A percentile compares a stretch with the other conserved stretches of the same genome.
phyloP scores from a whole-genome alignment of 2,888 invertebrate species.

The Drosophila neonasuta region DNA sequence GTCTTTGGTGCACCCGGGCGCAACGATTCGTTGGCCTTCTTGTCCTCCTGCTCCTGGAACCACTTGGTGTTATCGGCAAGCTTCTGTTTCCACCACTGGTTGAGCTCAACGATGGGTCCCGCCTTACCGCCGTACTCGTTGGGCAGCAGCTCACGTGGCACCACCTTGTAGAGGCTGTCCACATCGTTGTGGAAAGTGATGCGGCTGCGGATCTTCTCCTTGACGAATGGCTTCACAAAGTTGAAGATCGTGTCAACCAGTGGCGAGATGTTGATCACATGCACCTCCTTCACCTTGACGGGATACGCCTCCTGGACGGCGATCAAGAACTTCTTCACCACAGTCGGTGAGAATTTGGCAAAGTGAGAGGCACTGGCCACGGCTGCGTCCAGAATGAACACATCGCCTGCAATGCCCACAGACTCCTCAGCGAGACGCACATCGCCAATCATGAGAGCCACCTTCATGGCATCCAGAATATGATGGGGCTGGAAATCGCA shows the following conservation, averaged over 20 bases:
- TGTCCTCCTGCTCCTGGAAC: slow-evolving; percentile 90
- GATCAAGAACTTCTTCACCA: slow-evolving; percentile 92
- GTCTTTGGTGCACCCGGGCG: slow-evolving; percentile 93
- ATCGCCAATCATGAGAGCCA: slow-evolving; percentile 93
- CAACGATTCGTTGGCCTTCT: slow-evolving; percentile 90
- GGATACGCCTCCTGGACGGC: slow-evolving; percentile 95
- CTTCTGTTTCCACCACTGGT: slow-evolving; percentile 90
- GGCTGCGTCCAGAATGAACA: slow-evolving; percentile 90
- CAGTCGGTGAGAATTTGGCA: slow-evolving; percentile 91
- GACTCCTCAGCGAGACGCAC: slow-evolving; percentile 89
- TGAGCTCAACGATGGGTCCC: slow-evolving; percentile 88
- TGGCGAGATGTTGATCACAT: slow-evolving; percentile 92
- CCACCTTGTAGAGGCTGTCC: slow-evolving; percentile 89
- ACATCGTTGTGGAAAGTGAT: slow-evolving; percentile 90
- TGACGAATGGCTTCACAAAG: slow-evolving; percentile 93
- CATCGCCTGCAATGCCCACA: slow-evolving; percentile 92
- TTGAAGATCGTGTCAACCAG: slow-evolving; percentile 92
- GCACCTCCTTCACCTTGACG: slow-evolving; percentile 93
- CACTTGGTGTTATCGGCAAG: slow-evolving; percentile 89
- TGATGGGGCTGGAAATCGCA: slow-evolving; percentile 88
- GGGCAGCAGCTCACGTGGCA: slow-evolving; percentile 91
- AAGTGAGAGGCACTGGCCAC: slow-evolving; percentile 91
- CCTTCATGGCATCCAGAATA: slow-evolving; percentile 90
- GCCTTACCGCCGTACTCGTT: slow-evolving; percentile 92
- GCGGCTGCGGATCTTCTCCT: slow-evolving; percentile 92